A percentile compares a stretch with the other conserved stretches of the same genome.
These are phyloP conservation scores for Eupristina koningsbergeri DNA, from an alignment of 1,140 invertebrate species.

Conservation along the genomic window DNA sequence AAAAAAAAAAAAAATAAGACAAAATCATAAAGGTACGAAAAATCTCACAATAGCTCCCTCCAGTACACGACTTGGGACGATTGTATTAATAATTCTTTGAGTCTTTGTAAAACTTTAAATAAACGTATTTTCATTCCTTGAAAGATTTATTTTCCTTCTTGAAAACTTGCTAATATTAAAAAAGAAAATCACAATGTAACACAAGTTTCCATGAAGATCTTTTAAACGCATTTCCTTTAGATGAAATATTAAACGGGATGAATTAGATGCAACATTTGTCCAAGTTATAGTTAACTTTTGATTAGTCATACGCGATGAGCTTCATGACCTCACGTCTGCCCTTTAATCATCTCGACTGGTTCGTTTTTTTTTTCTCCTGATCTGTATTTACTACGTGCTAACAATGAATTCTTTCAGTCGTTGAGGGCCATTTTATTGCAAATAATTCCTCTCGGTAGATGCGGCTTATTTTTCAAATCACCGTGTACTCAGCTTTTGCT, in stretches of 20 bases:
- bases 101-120: neutral
- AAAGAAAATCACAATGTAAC: neutral
- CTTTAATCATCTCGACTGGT: constrained; percentile 38
- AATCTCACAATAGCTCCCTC: too few species aligned
- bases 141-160: neutral
- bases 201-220: neutral
- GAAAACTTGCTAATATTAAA: neutral
- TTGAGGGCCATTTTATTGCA: neutral
- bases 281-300: constrained; percentile 30
- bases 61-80: neutral
- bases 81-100: neutral
- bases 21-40: too few species aligned
- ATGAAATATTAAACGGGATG: neutral
- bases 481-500: neutral
- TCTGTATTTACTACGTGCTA: neutral
- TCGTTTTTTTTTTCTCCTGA: constrained; percentile 25
- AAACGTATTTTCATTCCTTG: neutral
- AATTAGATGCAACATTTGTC: constrained; percentile 11
- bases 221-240: neutral
- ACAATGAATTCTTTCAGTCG: constrained; percentile 9
- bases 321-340: constrained; percentile 5
- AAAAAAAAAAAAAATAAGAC: too few species aligned
- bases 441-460: neutral
- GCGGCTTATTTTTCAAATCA: neutral
- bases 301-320: constrained; percentile 16